A percentile compares a stretch with the other conserved stretches of the same genome.
These are phyloP conservation scores for Sanderia malayensis DNA, from an alignment of 30 jellyfish, hydroid and myxozoan genomes.

Conservation along the genomic window DNA sequence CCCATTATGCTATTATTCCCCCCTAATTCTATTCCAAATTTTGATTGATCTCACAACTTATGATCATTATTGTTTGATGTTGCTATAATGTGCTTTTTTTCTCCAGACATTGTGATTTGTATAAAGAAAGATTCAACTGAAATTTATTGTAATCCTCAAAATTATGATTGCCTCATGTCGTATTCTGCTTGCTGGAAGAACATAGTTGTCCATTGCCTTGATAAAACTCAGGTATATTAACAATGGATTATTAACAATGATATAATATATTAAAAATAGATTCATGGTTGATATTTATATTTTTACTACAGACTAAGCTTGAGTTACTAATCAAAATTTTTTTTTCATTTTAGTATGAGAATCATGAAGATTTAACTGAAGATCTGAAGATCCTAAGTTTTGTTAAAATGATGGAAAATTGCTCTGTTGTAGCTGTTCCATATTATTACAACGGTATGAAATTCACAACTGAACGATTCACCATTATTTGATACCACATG, in stretches of 20 bases:
- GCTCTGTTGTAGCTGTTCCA: conserved; percentile 36
- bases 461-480: too few relatives aligned
- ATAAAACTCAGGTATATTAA: conserved; percentile 23
- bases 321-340: too few relatives aligned
- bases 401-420: conserved; percentile 37
- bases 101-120: conserved; percentile 44
- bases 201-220: conserved; percentile 28
- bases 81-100: background rate
- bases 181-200: conserved; percentile 52
- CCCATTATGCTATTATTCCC: background rate
- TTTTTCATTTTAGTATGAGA: conserved; percentile 23
- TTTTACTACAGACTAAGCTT: too few relatives aligned
- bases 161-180: conserved; percentile 22
- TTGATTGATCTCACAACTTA: background rate
- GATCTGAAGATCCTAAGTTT: conserved; percentile 33
- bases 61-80: background rate
- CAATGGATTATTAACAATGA: too few relatives aligned
- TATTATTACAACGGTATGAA: conserved; percentile 25
- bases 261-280: too few relatives aligned
- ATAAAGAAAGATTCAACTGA: conserved; percentile 16
- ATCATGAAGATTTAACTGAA: conserved; percentile 50
- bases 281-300: too few relatives aligned
- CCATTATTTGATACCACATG: too few relatives aligned
- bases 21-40: background rate
- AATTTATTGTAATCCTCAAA: conserved; percentile 46